Base-by-base conservation (phyloP, 1,140 invertebrate genomes). In the Neodiprion virginianus region DNA sequence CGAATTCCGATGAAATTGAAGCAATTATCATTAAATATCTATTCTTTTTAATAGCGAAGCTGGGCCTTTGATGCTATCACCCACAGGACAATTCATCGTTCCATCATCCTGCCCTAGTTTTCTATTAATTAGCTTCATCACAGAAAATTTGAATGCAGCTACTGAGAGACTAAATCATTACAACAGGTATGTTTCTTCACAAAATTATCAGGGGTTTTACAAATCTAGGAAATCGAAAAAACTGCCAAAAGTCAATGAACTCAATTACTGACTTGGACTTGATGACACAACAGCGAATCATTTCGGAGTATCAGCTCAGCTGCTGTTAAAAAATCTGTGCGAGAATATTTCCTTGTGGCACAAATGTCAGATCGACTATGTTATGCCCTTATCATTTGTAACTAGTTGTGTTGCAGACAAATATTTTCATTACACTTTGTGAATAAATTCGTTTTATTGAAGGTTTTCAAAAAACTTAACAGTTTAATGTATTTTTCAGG, bases 21-120 rank as follows among this genome's bases (percentile, higher is more conserved):
- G 40, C 23, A 69, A 40, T 40, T 40, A 40, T 40, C 5, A 5
- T 73, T 78, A 68, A 76, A 75, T 49, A 67, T 77, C 50, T 21
- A 48, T 74, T 77, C 76, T 84, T 61, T 76, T 76, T 89, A 90
- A 49, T 83, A 96, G 95, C 21, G 96, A 96, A 87, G 94, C 96
- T 17, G 96, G 96, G 3, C 96, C 96, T 0, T 83, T 98, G 65
- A 97, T 97, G 95, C 90, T 98, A n/a, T 96, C 95, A 8, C 96
- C 96, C 1, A 97, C 95, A 53, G 96, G 96, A 23, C 96, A 97
- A 87, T 96, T 98, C 79, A 96, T 97, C 67, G 95, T 96, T 0
- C 96, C 96, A 40, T 94, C 95, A 17, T 96, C 96, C 0, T 97
- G 96, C 85, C 96, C 96, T 10, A 93, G 95, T 1, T 93, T 93